phyloP scores from a whole-genome alignment of 2,888 invertebrate species.

The Phengaris arion region DNA sequence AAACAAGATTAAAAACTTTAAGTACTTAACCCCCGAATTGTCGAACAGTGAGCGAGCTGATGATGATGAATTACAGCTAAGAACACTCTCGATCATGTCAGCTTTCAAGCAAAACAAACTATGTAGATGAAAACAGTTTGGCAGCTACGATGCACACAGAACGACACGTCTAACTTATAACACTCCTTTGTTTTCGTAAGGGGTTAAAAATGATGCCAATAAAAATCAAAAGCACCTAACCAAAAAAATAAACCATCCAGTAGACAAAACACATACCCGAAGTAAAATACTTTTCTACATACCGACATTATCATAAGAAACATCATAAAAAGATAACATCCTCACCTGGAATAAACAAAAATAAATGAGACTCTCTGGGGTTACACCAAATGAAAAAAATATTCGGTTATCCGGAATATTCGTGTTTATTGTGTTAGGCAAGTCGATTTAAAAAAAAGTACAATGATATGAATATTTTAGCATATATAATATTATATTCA shows the following conservation, averaged over 20 bases:
- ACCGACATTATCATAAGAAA: slow-evolving; percentile 7
- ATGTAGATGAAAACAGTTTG: too few relatives aligned
- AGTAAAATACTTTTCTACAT: slow-evolving; percentile 10
- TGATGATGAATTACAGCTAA: too few relatives aligned
- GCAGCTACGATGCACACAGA: too few relatives aligned
- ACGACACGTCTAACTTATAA: too few relatives aligned
- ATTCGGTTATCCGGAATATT: slow-evolving; percentile 9
- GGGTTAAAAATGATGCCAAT: too few relatives aligned
- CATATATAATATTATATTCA: background rate
- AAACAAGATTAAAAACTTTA: too few relatives aligned
- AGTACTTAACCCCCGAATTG: too few relatives aligned
- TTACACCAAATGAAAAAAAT: slow-evolving; percentile 13
- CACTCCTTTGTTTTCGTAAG: too few relatives aligned
- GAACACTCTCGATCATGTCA: too few relatives aligned
- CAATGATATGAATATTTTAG: background rate
- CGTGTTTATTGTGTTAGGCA: background rate
- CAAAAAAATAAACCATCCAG: background rate
- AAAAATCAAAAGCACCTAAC: background rate
- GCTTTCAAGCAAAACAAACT: too few relatives aligned
- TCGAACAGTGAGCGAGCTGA: too few relatives aligned
- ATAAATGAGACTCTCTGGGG: slow-evolving; percentile 21
- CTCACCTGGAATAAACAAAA: slow-evolving; percentile 22
- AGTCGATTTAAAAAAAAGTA: background rate
- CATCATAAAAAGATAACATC: slow-evolving; percentile 19
- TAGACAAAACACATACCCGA: background rate